Evolutionary conservation across 2,113 vertebrate species (phyloP).

Genomic region (Lontra canadensis): DNA sequence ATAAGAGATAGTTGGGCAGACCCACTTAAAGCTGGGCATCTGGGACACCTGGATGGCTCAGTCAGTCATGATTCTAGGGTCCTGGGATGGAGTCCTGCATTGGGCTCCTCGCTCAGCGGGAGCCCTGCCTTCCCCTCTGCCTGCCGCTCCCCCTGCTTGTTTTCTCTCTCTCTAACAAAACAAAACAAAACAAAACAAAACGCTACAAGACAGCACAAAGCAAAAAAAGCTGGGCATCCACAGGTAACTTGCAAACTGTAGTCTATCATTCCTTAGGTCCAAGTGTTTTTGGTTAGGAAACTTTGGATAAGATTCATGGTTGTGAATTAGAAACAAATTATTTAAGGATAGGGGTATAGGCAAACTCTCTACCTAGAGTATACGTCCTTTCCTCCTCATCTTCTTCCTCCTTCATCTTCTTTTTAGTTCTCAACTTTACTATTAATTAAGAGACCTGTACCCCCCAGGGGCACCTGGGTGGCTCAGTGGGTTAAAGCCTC

Average conservation of each 20-base stretch:
- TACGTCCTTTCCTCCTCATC: not conserved
- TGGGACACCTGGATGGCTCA: not conserved
- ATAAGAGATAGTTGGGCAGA: not conserved
- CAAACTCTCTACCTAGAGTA: not conserved
- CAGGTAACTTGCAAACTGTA: not conserved
- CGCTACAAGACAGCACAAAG: not conserved
- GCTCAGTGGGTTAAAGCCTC: no score
- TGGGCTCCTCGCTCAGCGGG: not conserved
- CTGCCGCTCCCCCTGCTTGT: not conserved
- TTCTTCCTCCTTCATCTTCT: not conserved
- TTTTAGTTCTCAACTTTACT: not conserved
- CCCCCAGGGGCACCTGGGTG: no score
- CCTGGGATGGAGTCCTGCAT: no score
- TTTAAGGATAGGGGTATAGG: not conserved
- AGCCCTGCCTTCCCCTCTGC: not conserved
- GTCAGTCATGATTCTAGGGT: not conserved
- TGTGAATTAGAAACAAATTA: constrained; percentile 35
- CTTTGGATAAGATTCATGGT: not conserved
- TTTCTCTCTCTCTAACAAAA: not conserved
- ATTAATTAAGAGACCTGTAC: not conserved
- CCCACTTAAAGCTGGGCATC: not conserved
- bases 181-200: no score
- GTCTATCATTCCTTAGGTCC: not conserved
- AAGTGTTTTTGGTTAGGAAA: constrained; percentile 7
- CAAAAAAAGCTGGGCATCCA: not conserved